These are phyloP conservation scores for Pseudachorutes palmiensis DNA, from an alignment of 1,140 invertebrate species.

Conservation along the genomic window DNA sequence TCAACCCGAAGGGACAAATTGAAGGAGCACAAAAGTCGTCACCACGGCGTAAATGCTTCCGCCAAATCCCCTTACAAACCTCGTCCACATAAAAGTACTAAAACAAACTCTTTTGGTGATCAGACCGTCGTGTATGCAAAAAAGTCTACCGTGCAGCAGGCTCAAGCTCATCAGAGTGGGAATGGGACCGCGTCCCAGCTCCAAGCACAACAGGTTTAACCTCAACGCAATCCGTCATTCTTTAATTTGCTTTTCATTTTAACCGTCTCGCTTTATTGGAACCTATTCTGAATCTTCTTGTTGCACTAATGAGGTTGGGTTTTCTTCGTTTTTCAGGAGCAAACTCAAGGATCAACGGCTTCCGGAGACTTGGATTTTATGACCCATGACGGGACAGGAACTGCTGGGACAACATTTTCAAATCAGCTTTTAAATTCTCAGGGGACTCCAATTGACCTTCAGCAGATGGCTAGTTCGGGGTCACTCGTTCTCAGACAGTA, in stretches of 20 bases:
- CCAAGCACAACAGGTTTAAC: slow-evolving; percentile 12
- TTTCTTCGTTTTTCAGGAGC: slow-evolving; percentile 11
- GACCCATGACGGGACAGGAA: slow-evolving; percentile 19
- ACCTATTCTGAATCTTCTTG: no score
- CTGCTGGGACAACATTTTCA: slow-evolving; percentile 16
- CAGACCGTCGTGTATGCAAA: slow-evolving; percentile 35
- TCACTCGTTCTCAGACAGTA: slow-evolving; percentile 34
- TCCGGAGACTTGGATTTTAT: slow-evolving; percentile 37
- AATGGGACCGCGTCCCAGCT: no score
- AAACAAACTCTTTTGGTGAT: slow-evolving; percentile 21
- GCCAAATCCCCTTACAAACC: slow-evolving; percentile 50
- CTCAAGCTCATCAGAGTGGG: slow-evolving; percentile 14
- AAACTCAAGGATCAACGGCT: slow-evolving; percentile 17
- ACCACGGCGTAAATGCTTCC: slow-evolving; percentile 51
- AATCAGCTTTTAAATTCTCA: slow-evolving; percentile 24
- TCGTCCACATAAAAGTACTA: slow-evolving; percentile 40
- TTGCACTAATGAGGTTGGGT: neutral
- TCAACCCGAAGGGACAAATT: slow-evolving; percentile 58
- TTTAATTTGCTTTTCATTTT: neutral
- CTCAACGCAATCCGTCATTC: neutral
- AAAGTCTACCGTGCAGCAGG: slow-evolving; percentile 28
- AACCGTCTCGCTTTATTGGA: no score
- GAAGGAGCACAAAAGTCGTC: slow-evolving; percentile 57
- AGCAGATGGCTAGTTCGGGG: slow-evolving; percentile 30
- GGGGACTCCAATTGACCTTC: slow-evolving; percentile 23